phyloP scores from a whole-genome alignment of 2,113 vertebrate genomes.

The Antechinus stuartii region DNA sequence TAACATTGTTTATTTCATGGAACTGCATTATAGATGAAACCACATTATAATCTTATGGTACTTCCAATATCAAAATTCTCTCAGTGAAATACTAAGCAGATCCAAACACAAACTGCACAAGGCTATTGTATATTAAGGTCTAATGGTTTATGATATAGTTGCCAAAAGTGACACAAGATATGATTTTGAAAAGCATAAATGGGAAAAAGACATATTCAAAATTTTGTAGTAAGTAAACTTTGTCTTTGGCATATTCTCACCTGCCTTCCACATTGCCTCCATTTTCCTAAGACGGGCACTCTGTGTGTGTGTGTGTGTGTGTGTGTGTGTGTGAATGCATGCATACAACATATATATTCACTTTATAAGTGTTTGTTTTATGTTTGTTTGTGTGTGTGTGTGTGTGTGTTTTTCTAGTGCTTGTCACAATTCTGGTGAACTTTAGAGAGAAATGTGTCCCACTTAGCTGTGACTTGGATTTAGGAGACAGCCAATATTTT shows the following conservation, averaged over 20 bases:
- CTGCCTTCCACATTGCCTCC: too few species aligned
- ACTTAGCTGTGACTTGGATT: background rate
- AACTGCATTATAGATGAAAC: background rate
- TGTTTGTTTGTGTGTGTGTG: background rate
- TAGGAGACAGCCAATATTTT: background rate
- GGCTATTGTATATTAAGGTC: too few species aligned
- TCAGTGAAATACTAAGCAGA: background rate
- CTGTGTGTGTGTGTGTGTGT: background rate
- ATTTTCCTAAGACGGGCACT: too few species aligned
- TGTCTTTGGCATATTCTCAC: too few species aligned
- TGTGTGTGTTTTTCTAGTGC: background rate
- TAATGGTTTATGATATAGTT: background rate
- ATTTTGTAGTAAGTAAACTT: background rate
- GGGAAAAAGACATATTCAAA: background rate
- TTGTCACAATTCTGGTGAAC: background rate
- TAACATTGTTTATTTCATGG: fast-evolving
- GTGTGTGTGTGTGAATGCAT: too few species aligned
- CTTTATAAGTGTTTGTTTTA: background rate
- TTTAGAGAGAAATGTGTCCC: background rate
- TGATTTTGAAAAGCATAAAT: background rate
- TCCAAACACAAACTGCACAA: background rate
- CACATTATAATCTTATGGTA: background rate
- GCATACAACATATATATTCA: background rate
- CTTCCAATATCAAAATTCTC: background rate
- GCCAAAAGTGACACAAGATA: background rate